Conservation (phyloP, 2,888 invertebrate species). For the Brenthis ino region DNA sequence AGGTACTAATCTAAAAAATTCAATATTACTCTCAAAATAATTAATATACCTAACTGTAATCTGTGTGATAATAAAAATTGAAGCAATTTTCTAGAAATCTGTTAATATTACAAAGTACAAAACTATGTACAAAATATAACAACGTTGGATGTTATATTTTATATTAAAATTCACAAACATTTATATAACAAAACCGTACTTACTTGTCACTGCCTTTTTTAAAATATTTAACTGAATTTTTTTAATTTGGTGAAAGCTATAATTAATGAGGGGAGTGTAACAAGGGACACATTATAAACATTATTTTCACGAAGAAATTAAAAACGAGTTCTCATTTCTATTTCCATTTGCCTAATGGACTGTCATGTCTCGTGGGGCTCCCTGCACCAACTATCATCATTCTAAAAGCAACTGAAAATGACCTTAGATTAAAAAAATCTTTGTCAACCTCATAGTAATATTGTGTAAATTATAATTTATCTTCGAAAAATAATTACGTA, state of each 20-base stretch:
- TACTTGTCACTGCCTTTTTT: slow-evolving; percentile 7
- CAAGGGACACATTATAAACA: slow-evolving; percentile 63
- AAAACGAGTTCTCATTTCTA: slow-evolving; percentile 76
- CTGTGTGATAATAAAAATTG: not conserved
- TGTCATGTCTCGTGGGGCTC: slow-evolving; percentile 73
- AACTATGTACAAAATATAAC: too few species aligned
- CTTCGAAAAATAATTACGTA: too few species aligned
- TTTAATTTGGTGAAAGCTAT: slow-evolving; percentile 29
- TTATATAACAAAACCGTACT: slow-evolving; percentile 3
- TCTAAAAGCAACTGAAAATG: slow-evolving; percentile 36
- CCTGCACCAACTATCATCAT: slow-evolving; percentile 61
- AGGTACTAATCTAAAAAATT: not conserved
- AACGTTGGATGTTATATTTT: too few species aligned
- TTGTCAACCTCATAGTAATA: not conserved
- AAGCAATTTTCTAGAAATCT: not conserved
- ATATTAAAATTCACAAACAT: too few species aligned
- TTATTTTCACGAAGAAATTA: slow-evolving; percentile 72
- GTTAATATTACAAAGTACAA: not conserved
- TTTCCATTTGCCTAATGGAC: slow-evolving; percentile 77
- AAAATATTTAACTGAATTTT: slow-evolving; percentile 11
- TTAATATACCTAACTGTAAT: not conserved
- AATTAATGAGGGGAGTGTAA: slow-evolving; percentile 31
- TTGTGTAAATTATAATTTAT: not conserved
- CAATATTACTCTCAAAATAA: not conserved
- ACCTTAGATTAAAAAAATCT: slow-evolving; percentile 32